Percentiles rank a stretch among this genome's conserved stretches.
These are phyloP conservation scores for Aricia artaxerxes DNA, from an alignment of 2,888 invertebrate genomes.

Conservation along the genomic window DNA sequence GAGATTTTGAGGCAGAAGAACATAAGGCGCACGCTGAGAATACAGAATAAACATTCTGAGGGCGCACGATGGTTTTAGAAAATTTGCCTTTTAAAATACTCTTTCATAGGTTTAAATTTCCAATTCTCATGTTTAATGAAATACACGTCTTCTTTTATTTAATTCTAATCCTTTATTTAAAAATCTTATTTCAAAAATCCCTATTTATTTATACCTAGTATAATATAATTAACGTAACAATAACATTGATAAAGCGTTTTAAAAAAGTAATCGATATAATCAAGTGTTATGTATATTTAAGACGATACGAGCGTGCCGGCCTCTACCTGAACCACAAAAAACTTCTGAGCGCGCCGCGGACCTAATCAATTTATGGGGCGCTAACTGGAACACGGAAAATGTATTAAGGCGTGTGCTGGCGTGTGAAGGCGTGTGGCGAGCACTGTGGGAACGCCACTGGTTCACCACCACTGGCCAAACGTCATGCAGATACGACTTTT, in stretches of 20 bases:
- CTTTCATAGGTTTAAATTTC: no score
- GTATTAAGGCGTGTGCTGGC: conserved; percentile 66
- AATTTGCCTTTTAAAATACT: no score
- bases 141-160: no score
- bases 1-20: no score
- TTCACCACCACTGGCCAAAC: not conserved
- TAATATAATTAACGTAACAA: conserved; percentile 7
- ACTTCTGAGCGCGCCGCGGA: conserved; percentile 69
- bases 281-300: conserved; percentile 8
- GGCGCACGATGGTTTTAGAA: no score
- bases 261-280: conserved; percentile 22
- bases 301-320: conserved; percentile 3
- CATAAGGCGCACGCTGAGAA: no score
- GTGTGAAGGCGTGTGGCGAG: conserved; percentile 36
- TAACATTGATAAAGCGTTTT: conserved; percentile 21
- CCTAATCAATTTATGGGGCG: conserved; percentile 80
- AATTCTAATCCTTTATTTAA: not conserved
- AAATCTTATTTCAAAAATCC: not conserved
- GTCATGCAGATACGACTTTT: not conserved
- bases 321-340: conserved; percentile 71
- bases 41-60: no score
- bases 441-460: conserved; percentile 6
- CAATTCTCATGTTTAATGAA: no score
- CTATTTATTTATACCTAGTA: not conserved
- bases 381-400: conserved; percentile 80